Evolutionary conservation across 2,888 invertebrate species (phyloP).

Genomic region (Mythimna vitellina): DNA sequence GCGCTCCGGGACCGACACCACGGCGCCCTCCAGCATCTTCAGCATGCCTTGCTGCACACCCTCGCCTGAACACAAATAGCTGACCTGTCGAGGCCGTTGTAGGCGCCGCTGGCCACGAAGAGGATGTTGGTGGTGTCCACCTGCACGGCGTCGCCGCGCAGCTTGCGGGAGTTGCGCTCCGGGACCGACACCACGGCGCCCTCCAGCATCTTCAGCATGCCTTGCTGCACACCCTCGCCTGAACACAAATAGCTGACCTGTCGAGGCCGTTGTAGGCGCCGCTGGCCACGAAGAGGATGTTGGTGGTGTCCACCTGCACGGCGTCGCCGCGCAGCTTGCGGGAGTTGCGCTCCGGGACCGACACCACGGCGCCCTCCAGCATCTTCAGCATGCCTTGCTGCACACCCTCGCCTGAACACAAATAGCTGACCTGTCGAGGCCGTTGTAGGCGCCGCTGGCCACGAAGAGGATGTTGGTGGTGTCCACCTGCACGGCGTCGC

Average conservation of each 20-base stretch:
- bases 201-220: conserved; percentile 99
- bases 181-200: conserved; percentile 99
- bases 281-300: conserved; percentile 99
- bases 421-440: conserved; percentile 92
- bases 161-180: conserved; percentile 97
- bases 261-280: conserved; percentile 99
- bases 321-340: conserved; percentile 98
- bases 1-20: conserved; percentile 99
- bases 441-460: conserved; percentile 99
- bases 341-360: conserved; percentile 98
- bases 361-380: conserved; percentile 99
- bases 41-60: conserved; percentile 99
- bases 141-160: conserved; percentile 98
- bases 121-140: conserved; percentile 99
- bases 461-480: conserved; percentile 99
- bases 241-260: conserved; percentile 10
- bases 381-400: conserved; percentile 99
- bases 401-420: conserved; percentile 96
- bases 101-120: conserved; percentile 99
- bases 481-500: conserved; percentile 99
- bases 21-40: conserved; percentile 99
- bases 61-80: conserved; percentile 92
- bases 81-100: conserved; percentile 98
- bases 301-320: conserved; percentile 99
- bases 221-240: conserved; percentile 99